Base-by-base conservation (phyloP, 2,888 invertebrate species). In the Stictocephala bisonia region DNA sequence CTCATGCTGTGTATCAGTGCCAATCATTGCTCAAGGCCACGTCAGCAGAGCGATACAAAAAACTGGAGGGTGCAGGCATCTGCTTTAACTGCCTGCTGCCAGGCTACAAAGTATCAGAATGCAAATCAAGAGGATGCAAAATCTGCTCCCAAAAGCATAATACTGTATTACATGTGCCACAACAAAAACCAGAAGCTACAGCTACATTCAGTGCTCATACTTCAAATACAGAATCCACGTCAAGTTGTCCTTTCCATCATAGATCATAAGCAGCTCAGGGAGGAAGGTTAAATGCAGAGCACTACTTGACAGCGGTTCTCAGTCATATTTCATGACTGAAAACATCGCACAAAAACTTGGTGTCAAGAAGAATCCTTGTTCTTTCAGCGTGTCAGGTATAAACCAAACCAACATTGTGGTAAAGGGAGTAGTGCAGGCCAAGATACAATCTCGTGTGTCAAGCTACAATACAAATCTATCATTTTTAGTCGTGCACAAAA, bases 271-370 rank as follows among this genome's bases (percentile, higher is more conserved):
- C 53, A n/a, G 26, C 9, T 15, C 71, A 18, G 76, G 76, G n/a
- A 71, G 72, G 15, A 31, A 41, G 27, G 44, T 31, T 9, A 69
- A 31, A 9, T 77, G 77, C 71, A 75, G 79, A 40, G 77, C 75
- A 4, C 44, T 79, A 3, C 71, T 79, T 27, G 78, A 78, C 48
- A 71, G 72, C 13, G 78, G 78, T 13, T 76, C 76, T 7, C 78
- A 79, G 68, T 72, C 75, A 2, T 74, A 75, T 24, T 64, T 79
- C 29, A 64, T 78, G 6, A 76, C 76, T 9, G 67, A 72, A 22
- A 27, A 73, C 31, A 51, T 56, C 9, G 68, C 48, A 2, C 44
- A 50, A 18, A 41, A 64, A 44, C 53, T 75, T 29, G 58, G 60
- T 9, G 24, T 75, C n/a, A 9, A 35, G 15, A 50, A 64, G 20